phyloP scores from a whole-genome alignment of 2,888 invertebrate genomes.

The Melanostoma mellinum region DNA sequence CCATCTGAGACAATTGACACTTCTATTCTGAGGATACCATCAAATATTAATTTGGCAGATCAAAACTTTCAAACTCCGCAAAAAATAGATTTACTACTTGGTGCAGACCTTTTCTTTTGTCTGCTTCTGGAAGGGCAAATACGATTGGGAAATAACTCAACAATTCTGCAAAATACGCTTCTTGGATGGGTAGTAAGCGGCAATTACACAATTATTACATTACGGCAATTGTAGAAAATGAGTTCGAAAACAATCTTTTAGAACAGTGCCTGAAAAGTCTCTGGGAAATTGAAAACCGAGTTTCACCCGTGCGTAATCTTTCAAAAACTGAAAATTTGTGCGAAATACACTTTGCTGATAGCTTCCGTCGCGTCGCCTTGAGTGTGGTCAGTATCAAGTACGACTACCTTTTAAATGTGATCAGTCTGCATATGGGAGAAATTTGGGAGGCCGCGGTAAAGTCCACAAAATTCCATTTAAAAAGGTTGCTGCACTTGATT shows the following conservation, averaged over 20 bases:
- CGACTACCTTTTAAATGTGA: conserved; percentile 40
- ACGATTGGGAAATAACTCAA: conserved; percentile 13
- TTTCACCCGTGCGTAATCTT: neutral
- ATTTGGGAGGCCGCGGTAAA: no score
- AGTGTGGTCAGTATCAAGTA: conserved; percentile 39
- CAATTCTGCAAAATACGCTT: conserved; percentile 23
- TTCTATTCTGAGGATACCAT: no score
- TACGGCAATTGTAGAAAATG: conserved; percentile 74
- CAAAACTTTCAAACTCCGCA: no score
- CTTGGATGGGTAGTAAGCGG: conserved; percentile 31
- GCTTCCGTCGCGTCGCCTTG: neutral
- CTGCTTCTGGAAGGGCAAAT: conserved; percentile 26
- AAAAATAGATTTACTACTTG: conserved; percentile 26
- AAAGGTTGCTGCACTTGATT: no score
- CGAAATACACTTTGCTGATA: neutral
- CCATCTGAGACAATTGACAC: no score
- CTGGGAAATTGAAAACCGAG: conserved; percentile 15
- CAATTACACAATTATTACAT: conserved; percentile 62
- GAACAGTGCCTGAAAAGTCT: conserved; percentile 1
- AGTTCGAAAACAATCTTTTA: conserved; percentile 9
- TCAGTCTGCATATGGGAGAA: neutral
- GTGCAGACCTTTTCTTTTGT: conserved; percentile 13
- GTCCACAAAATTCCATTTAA: no score
- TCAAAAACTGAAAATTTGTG: no score
- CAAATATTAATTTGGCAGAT: no score